Evolutionary conservation across 2,113 vertebrate species (phyloP).

Genomic region (Nerophis lumbriciformis): DNA sequence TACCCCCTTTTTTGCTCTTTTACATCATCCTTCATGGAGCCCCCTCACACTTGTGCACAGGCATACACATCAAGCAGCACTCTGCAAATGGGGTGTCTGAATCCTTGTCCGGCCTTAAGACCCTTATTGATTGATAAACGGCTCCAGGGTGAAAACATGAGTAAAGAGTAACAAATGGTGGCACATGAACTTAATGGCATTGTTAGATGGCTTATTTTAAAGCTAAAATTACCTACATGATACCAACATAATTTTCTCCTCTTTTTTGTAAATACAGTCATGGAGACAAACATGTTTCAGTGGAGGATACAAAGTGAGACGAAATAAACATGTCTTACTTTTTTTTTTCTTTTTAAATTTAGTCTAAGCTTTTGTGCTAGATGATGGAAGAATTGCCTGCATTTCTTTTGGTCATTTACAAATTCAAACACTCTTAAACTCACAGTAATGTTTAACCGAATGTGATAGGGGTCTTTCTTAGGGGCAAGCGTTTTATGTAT

Average conservation of each 20-base stretch:
- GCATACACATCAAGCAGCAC: slow-evolving; percentile 12
- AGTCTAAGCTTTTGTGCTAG: no score
- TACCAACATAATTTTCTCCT: slow-evolving; percentile 8
- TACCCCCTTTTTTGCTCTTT: neutral
- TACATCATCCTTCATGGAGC: neutral
- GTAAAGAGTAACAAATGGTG: slow-evolving; percentile 41
- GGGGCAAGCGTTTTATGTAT: no score
- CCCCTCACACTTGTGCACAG: neutral
- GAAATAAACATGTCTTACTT: no score
- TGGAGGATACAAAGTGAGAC: no score
- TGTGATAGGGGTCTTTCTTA: no score
- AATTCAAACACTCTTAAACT: no score
- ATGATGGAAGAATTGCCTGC: no score
- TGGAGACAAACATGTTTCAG: neutral
- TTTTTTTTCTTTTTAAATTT: no score
- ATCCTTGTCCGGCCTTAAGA: slow-evolving; percentile 51
- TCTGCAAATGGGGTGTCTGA: slow-evolving; percentile 45
- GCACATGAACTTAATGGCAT: slow-evolving; percentile 34
- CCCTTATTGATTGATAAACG: slow-evolving; percentile 57
- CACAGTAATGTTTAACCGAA: no score
- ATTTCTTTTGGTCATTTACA: no score
- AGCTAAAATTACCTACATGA: slow-evolving; percentile 31
- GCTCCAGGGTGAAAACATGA: slow-evolving; percentile 42
- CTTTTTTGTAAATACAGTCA: slow-evolving; percentile 8
- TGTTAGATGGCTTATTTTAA: slow-evolving; percentile 50